Conservation (phyloP, 2,113 vertebrate species). For the Anoplopoma fimbria region DNA sequence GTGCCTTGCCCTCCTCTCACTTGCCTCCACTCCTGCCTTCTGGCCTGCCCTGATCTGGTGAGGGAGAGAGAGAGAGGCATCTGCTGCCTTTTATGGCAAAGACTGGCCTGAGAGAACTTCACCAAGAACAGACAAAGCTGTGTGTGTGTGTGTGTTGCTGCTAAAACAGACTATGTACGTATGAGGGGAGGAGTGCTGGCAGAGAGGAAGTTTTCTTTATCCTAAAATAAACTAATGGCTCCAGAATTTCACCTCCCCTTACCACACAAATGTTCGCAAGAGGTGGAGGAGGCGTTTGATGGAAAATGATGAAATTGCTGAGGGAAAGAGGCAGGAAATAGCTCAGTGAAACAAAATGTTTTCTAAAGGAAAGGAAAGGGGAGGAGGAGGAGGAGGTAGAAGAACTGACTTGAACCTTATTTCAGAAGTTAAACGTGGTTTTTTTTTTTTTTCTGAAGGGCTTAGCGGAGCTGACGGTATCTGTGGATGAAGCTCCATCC, state of each 20-base stretch:
- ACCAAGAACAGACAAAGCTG: slow-evolving; percentile 67
- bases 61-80: slow-evolving; percentile 61
- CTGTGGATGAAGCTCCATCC: slow-evolving; percentile 50
- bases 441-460: slow-evolving; percentile 54
- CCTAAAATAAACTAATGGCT: slow-evolving; percentile 73
- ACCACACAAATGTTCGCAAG: slow-evolving; percentile 58
- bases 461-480: slow-evolving; percentile 47
- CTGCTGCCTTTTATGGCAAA: slow-evolving; percentile 81
- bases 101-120: slow-evolving; percentile 59
- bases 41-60: slow-evolving; percentile 64
- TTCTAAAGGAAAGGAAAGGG: slow-evolving; percentile 44
- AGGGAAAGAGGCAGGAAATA: slow-evolving; percentile 67
- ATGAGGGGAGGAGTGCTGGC: slow-evolving; percentile 66
- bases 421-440: slow-evolving; percentile 5
- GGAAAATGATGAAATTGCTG: slow-evolving; percentile 71
- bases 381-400: neutral
- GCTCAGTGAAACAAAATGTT: slow-evolving; percentile 68
- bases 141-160: slow-evolving; percentile 37
- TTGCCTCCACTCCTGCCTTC: slow-evolving; percentile 54
- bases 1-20: slow-evolving; percentile 39
- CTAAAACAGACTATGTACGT: slow-evolving; percentile 39
- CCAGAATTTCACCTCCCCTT: slow-evolving; percentile 65
- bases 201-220: slow-evolving; percentile 71
- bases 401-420: slow-evolving; percentile 50
- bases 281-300: slow-evolving; percentile 51